Percentiles rank a stretch among this genome's conserved stretches.
Evolutionary conservation across 2,113 vertebrate species (phyloP).

Genomic region (Willisornis vidua): DNA sequence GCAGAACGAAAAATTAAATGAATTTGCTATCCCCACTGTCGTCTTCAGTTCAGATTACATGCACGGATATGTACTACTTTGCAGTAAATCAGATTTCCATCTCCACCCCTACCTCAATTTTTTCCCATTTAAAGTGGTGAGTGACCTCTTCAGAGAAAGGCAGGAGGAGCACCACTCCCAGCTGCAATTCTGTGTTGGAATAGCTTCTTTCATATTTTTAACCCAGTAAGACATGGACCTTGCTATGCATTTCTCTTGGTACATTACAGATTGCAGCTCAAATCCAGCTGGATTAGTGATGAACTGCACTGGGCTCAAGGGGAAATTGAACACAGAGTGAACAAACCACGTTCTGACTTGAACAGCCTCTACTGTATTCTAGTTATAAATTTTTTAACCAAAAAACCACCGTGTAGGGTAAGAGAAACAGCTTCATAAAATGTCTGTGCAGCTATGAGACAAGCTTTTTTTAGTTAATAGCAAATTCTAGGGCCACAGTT

Average conservation of each 20-base stretch:
- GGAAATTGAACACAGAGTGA: not conserved
- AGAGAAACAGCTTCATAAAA: not conserved
- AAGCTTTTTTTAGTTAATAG: not conserved
- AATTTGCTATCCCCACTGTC: not conserved
- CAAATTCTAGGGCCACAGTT: not conserved
- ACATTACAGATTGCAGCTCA: not conserved
- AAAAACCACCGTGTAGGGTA: not conserved
- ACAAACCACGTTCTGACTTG: not conserved
- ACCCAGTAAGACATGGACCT: not conserved
- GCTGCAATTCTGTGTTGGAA: not conserved
- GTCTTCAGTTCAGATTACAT: not conserved
- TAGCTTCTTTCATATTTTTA: not conserved
- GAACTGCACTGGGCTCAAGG: not conserved
- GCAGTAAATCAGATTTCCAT: not conserved
- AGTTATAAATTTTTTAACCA: not conserved
- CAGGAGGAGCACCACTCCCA: not conserved
- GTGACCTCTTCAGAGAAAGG: not conserved
- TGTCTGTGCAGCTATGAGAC: not conserved
- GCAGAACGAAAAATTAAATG: not conserved
- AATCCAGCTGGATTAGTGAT: not conserved
- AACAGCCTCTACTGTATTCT: not conserved
- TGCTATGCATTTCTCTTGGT: not conserved
- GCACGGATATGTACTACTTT: not conserved
- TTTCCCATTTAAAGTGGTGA: not conserved
- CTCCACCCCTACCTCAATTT: not conserved